Base-by-base conservation (phyloP, 2,113 vertebrate species). In the Aphelocoma coerulescens region DNA sequence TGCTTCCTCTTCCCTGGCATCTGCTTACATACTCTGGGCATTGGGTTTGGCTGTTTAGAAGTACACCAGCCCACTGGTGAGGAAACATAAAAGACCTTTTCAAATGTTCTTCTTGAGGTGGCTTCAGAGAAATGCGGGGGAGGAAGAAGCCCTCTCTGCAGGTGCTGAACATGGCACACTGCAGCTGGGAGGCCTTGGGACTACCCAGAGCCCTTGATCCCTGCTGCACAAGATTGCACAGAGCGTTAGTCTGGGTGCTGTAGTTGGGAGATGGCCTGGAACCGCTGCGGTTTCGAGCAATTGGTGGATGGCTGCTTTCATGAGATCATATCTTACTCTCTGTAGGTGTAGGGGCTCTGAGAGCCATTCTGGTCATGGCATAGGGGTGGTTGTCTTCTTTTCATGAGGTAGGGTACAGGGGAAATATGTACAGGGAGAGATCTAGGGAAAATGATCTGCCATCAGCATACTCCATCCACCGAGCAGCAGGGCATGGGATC, bases 401-500 rank as follows among this genome's bases (percentile, higher is more conserved):
- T 80, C 21, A 6, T 26, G 13, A 54, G 22, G 12, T 1, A 73
- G 11, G 5, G 5, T 35, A 41, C 22, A 49, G 26, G 7, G 9
- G 9, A 69, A 58, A 44, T 37, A 39, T 43, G 4, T 39, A 6
- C 21, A 52, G 41, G 11, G 4, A 0, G 1, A 59, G 6, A 61
- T 54, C 11, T 52, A n/a, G 7, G 16, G 16, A 65, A 68, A 44
- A 44, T 26, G 3, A 9, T 51, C 41, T 54, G 19, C 9, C 18
- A 12, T 37, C 22, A 73, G 16, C 49, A 20, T 7, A 39, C 0
- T 9, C 6, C 27, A 13, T 10, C 35, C 37, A n/a, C 5, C 1
- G 2, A 82, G 52, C 32, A 43, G 24, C 27, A 35, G 16, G 4
- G 26, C 1, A 2, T 75, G 49, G 33, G 10, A 75, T 67, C 24